Conservation (phyloP, 2,797 vertebrate species). For the Simalia tracyae region DNA sequence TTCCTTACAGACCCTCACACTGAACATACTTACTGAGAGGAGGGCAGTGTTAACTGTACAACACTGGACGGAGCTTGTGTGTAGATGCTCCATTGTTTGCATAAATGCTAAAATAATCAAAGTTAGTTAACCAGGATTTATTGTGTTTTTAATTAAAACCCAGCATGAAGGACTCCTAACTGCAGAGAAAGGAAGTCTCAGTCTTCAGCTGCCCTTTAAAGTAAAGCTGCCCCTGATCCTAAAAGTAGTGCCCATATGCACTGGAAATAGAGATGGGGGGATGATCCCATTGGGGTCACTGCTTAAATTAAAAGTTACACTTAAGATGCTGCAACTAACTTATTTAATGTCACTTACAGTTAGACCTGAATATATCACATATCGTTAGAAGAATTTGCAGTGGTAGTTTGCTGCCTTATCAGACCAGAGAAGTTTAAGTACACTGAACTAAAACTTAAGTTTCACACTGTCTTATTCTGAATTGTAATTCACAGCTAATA, state of each 20-base stretch:
- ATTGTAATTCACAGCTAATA: neutral
- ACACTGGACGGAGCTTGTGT: neutral
- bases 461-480: neutral
- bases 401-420: neutral
- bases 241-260: neutral
- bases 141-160: neutral
- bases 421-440: conserved; percentile 41
- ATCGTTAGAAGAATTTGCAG: conserved; percentile 12
- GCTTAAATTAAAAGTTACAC: neutral
- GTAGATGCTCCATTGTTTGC: neutral
- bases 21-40: neutral
- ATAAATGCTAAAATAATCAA: neutral
- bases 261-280: neutral
- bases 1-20: neutral
- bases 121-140: neutral
- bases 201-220: neutral
- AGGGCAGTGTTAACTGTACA: neutral
- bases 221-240: neutral
- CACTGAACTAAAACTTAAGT: conserved; percentile 23
- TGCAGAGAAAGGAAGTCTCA: neutral
- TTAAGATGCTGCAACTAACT: neutral
- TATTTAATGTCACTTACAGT: neutral
- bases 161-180: neutral
- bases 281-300: neutral
- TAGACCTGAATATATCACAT: too few species aligned